Conservation (phyloP, 1,140 invertebrate species). For the Philopotamus ludificatus region DNA sequence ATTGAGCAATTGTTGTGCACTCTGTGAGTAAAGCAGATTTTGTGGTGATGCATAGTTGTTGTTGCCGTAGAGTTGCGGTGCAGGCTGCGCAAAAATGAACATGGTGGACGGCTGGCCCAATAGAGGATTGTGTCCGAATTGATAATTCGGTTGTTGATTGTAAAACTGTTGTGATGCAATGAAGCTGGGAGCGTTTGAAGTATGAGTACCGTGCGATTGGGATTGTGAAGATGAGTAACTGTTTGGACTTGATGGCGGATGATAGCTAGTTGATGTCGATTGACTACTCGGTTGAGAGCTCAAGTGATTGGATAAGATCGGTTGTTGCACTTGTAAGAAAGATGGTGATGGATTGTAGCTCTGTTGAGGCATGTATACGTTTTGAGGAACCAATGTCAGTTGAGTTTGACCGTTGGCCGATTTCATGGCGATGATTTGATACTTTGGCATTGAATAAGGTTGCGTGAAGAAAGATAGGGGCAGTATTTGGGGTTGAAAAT, state of each 20-base stretch:
- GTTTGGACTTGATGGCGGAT: conserved; percentile 1
- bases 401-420: conserved; percentile 35
- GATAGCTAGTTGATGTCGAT: background rate
- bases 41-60: conserved; percentile 45
- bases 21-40: conserved; percentile 38
- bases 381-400: conserved; percentile 33
- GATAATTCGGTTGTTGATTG: conserved; percentile 19
- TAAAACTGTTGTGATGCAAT: too few species aligned
- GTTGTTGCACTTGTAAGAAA: conserved; percentile 15
- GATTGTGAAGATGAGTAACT: conserved; percentile 19
- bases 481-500: conserved; percentile 22
- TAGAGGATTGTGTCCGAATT: conserved; percentile 31
- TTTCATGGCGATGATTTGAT: conserved; percentile 36
- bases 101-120: conserved; percentile 48
- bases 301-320: conserved; percentile 14
- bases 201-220: background rate
- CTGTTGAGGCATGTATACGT: conserved; percentile 12
- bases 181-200: conserved; percentile 11
- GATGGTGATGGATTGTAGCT: conserved; percentile 2
- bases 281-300: too few species aligned
- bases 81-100: conserved; percentile 47
- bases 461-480: conserved; percentile 27
- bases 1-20: conserved; percentile 49
- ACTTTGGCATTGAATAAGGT: conserved; percentile 25
- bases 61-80: conserved; percentile 48